Percentiles rank a stretch among this genome's conserved stretches.
These are phyloP conservation scores for Bombyx mandarina DNA, from an alignment of 1,140 invertebrate species.

Conservation along the genomic window DNA sequence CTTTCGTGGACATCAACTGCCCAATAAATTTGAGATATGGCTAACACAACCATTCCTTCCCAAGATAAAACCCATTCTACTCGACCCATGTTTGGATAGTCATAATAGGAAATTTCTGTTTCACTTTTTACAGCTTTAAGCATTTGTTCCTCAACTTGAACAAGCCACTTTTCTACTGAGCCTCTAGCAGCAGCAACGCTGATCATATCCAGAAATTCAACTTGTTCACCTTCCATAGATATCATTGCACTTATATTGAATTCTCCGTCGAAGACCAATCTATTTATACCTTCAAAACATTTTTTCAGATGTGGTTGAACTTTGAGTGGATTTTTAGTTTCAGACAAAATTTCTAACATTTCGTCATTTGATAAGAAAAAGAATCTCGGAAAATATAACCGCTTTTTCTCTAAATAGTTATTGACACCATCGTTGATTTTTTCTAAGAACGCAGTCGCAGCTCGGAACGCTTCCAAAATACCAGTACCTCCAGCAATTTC, in stretches of 20 bases:
- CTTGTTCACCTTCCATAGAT: constrained; percentile 87
- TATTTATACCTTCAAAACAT: constrained; percentile 88
- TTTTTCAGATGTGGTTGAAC: constrained; percentile 94
- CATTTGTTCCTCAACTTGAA: constrained; percentile 91
- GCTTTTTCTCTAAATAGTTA: constrained; percentile 92
- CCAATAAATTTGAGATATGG: constrained; percentile 92
- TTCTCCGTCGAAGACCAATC: constrained; percentile 80
- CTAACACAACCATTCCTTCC: constrained; percentile 91
- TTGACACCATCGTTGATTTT: constrained; percentile 89
- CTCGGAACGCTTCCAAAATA: constrained; percentile 81
- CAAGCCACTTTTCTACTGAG: constrained; percentile 94
- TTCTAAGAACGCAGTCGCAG: constrained; percentile 82
- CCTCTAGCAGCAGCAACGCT: constrained; percentile 86
- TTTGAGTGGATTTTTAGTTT: constrained; percentile 89
- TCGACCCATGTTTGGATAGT: constrained; percentile 77
- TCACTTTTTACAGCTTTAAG: constrained; percentile 79
- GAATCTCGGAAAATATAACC: constrained; percentile 92
- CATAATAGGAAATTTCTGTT: constrained; percentile 79
- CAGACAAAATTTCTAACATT: constrained; percentile 94
- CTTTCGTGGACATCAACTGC: constrained; percentile 83
- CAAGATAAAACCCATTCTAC: constrained; percentile 85
- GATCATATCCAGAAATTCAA: constrained; percentile 79
- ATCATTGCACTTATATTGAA: constrained; percentile 88
- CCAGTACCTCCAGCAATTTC: constrained; percentile 80
- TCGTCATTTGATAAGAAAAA: constrained; percentile 97